A percentile compares a stretch with the other conserved stretches of the same genome.
Conservation (phyloP, 2,797 vertebrate species). For the Xenops minutus region DNA sequence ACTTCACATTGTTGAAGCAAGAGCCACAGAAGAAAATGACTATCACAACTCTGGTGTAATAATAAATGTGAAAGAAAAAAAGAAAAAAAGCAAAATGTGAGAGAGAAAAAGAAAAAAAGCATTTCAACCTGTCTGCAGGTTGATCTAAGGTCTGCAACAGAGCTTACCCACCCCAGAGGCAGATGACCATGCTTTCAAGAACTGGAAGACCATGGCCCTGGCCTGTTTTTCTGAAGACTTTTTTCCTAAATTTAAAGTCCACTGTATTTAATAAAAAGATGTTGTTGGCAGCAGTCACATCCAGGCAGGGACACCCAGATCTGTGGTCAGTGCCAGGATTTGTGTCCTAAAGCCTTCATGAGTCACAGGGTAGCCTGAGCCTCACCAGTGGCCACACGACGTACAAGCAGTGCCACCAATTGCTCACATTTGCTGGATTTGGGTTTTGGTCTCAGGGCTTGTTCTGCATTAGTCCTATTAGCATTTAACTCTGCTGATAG, state of each 20-base stretch:
- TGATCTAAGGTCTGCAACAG: background rate
- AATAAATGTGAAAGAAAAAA: background rate
- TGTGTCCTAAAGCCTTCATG: background rate
- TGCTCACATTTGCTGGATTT: background rate
- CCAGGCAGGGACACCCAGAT: background rate
- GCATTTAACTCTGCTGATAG: background rate
- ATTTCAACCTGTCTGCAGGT: background rate
- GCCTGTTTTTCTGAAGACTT: background rate
- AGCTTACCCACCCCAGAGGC: background rate
- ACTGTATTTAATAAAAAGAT: background rate
- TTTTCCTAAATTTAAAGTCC: background rate
- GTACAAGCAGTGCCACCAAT: background rate
- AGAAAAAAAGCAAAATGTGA: too few relatives aligned
- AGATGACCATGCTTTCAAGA: background rate
- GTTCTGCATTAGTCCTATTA: background rate
- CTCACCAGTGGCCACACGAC: rapidly evolving
- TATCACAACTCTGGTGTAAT: background rate
- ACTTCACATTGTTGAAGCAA: background rate
- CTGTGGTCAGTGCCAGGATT: background rate
- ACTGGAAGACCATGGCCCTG: background rate
- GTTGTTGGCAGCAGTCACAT: background rate
- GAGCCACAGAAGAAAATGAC: background rate
- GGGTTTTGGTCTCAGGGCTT: background rate
- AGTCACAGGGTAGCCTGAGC: background rate
- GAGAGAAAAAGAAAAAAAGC: background rate